phyloP scores from a whole-genome alignment of 1,140 invertebrate genomes.

The Euura lappo region DNA sequence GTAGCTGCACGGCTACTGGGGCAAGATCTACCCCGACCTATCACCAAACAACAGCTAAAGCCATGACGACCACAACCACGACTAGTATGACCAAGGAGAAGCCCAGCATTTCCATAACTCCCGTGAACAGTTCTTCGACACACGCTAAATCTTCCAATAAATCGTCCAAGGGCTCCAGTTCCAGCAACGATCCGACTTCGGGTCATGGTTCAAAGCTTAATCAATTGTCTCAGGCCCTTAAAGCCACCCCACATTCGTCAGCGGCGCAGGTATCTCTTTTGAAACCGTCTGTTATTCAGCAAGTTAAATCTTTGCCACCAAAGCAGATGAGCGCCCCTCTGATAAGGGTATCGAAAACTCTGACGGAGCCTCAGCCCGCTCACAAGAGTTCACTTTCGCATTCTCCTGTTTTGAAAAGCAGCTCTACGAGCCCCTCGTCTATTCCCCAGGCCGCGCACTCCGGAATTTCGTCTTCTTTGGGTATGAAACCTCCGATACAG shows the following conservation, averaged over 20 bases:
- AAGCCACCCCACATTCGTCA: slow-evolving; percentile 25
- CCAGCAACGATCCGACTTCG: slow-evolving; percentile 28
- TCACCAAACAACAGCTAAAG: slow-evolving; percentile 23
- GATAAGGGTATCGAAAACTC: slow-evolving; percentile 47
- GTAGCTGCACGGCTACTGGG: slow-evolving; percentile 24
- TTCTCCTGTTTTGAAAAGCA: slow-evolving; percentile 31
- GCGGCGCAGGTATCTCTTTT: slow-evolving; percentile 43
- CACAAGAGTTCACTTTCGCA: slow-evolving; percentile 41
- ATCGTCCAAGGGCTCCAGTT: slow-evolving; percentile 23
- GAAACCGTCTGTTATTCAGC: slow-evolving; percentile 40
- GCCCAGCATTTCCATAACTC: slow-evolving; percentile 54
- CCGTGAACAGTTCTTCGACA: slow-evolving; percentile 37
- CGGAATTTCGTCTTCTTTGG: slow-evolving; percentile 27
- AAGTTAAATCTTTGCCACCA: slow-evolving; percentile 33
- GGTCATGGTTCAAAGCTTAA: slow-evolving; percentile 29
- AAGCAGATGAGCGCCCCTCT: slow-evolving; percentile 44
- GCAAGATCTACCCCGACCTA: slow-evolving; percentile 31
- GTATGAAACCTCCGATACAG: slow-evolving; percentile 33
- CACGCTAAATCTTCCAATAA: slow-evolving; percentile 34
- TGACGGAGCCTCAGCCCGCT: slow-evolving; percentile 46
- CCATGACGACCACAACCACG: slow-evolving; percentile 26
- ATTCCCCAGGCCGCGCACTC: slow-evolving; percentile 28
- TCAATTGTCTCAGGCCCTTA: slow-evolving; percentile 27
- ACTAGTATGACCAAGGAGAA: slow-evolving; percentile 40
- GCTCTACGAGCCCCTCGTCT: neutral